Evolutionary conservation across 2,888 invertebrate genomes (phyloP).

Genomic region (Volucella bombylans): DNA sequence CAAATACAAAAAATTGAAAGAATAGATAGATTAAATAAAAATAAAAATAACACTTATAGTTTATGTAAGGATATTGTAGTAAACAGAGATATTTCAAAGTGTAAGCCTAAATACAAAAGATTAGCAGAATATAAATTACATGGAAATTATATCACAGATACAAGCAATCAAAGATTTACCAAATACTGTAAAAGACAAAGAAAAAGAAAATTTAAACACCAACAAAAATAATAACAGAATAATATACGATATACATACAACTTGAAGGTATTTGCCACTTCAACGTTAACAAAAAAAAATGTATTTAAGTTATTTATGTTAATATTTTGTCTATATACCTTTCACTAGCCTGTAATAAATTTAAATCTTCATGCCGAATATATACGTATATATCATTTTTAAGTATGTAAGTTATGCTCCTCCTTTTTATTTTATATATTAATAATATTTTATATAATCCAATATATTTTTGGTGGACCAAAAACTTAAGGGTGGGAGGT

Average conservation of each 20-base stretch:
- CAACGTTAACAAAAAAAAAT: background rate
- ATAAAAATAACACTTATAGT: background rate
- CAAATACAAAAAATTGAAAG: background rate
- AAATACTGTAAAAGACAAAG: no score
- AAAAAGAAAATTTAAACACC: no score
- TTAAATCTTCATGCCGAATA: no score
- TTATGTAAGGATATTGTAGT: no score
- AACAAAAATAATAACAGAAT: no score
- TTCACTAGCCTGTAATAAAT: background rate
- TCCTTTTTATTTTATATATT: background rate
- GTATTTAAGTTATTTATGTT: background rate
- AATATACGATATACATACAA: no score
- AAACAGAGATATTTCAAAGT: no score
- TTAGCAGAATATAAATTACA: no score
- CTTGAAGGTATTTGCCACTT: background rate
- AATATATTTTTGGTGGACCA: slow-evolving; percentile 32
- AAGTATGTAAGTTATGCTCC: background rate
- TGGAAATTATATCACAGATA: no score
- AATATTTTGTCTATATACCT: background rate
- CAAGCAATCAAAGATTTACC: no score
- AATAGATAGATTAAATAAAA: background rate
- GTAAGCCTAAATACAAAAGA: no score
- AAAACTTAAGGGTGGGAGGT: slow-evolving; percentile 20
- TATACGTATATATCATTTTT: background rate
- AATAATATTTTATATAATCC: slow-evolving; percentile 12